Evolutionary conservation across 2,888 invertebrate genomes (phyloP).

Genomic region (Lycaena phlaeas): DNA sequence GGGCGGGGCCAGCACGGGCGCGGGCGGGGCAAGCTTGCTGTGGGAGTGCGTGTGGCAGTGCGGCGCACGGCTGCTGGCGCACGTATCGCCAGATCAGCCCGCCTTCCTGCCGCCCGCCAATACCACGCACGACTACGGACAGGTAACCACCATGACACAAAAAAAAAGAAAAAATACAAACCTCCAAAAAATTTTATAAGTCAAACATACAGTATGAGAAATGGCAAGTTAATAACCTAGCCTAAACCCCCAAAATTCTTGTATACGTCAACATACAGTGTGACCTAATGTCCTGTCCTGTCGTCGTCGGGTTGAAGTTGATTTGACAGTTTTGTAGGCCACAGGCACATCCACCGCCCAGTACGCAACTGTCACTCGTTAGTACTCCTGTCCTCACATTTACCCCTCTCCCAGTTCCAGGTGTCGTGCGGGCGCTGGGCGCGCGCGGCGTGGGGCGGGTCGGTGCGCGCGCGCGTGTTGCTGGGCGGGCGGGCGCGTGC

Average conservation of each 20-base stretch:
- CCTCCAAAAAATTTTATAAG: too few species aligned
- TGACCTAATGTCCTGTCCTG: too few species aligned
- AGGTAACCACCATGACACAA: constrained; percentile 55
- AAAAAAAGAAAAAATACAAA: too few species aligned
- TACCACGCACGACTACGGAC: constrained; percentile 70
- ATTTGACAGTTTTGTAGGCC: too few species aligned
- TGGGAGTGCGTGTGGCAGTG: constrained; percentile 96
- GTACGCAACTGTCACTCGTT: not conserved
- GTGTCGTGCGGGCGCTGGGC: constrained; percentile 33
- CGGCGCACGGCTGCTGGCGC: constrained; percentile 86
- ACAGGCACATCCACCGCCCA: too few species aligned
- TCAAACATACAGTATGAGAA: too few species aligned
- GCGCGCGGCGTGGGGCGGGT: constrained; percentile 49
- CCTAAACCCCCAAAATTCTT: too few species aligned
- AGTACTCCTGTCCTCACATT: not conserved
- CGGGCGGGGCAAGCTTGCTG: constrained; percentile 44
- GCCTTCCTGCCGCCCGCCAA: constrained; percentile 74
- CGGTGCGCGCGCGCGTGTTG: constrained; percentile 43
- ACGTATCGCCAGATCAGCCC: constrained; percentile 75
- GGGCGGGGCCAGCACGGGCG: constrained; percentile 25
- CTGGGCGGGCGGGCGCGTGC: constrained; percentile 33
- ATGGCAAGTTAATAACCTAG: too few species aligned
- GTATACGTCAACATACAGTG: too few species aligned
- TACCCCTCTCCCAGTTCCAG: constrained; percentile 41
- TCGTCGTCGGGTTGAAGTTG: too few species aligned